Evolutionary conservation across 2,888 invertebrate species (phyloP).

Genomic region (Drosophila affinis): DNA sequence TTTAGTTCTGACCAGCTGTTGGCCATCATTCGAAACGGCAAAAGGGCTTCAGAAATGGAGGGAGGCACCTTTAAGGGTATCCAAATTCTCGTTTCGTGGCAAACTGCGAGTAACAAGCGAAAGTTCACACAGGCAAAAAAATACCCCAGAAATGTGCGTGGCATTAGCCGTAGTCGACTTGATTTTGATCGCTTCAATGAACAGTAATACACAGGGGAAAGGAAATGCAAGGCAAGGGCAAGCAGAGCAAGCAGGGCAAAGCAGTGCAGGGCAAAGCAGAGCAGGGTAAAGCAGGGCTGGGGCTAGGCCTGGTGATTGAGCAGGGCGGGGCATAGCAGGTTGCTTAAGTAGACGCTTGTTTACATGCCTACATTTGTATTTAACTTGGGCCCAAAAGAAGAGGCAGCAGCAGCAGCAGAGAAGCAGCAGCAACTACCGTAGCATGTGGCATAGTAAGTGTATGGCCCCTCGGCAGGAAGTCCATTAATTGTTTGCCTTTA

Average conservation of each 20-base stretch:
- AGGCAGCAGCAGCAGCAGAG: constrained; percentile 8
- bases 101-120: constrained; percentile 78
- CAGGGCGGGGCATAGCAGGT: constrained; percentile 42
- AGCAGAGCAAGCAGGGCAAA: neutral
- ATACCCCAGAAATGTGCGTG: constrained; percentile 65
- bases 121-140: constrained; percentile 56
- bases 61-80: neutral
- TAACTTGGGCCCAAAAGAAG: constrained; percentile 56
- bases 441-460: constrained; percentile 43
- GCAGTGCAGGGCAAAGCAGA: neutral
- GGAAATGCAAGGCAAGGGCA: constrained; percentile 6
- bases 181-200: constrained; percentile 80
- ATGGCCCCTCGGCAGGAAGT: constrained; percentile 13
- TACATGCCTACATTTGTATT: constrained; percentile 77
- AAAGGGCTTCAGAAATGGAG: too few relatives aligned
- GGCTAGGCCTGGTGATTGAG: constrained; percentile 13
- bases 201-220: constrained; percentile 71
- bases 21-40: neutral
- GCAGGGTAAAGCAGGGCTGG: neutral
- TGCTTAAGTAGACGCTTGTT: constrained; percentile 75
- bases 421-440: constrained; percentile 16
- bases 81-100: constrained; percentile 28
- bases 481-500: constrained; percentile 19
- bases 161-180: constrained; percentile 79
- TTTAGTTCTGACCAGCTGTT: neutral